Evolutionary conservation across 2,888 invertebrate species (phyloP).

Genomic region (Chrysomela aeneicollis): DNA sequence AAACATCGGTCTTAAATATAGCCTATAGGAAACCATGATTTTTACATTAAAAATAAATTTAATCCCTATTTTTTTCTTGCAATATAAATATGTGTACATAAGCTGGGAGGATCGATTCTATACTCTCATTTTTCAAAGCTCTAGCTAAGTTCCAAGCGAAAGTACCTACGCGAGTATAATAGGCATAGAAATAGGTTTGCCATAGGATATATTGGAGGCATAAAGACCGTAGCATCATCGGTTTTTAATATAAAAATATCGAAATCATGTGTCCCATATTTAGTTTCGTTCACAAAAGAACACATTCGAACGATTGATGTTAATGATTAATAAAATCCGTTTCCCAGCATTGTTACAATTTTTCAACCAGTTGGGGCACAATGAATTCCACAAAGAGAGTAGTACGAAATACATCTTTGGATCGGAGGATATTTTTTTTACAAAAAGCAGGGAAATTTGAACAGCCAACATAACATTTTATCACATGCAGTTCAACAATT

Average conservation of each 20-base stretch:
- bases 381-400: constrained; percentile 1
- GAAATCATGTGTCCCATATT: background rate
- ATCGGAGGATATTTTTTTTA: constrained; percentile 43
- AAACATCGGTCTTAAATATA: no score
- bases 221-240: background rate
- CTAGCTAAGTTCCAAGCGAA: no score
- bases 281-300: background rate
- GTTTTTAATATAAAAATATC: background rate
- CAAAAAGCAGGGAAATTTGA: constrained; percentile 51
- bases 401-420: constrained; percentile 29
- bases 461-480: constrained; percentile 59
- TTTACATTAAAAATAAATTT: no score
- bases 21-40: no score
- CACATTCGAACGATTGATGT: background rate
- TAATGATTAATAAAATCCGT: background rate
- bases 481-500: constrained; percentile 60
- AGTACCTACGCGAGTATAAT: no score
- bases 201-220: background rate
- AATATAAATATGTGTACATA: no score
- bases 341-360: background rate
- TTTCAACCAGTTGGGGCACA: background rate
- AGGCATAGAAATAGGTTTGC: no score
- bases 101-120: no score
- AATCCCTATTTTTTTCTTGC: no score
- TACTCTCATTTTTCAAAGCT: no score